Percentiles rank a stretch among this genome's conserved stretches.
phyloP scores from a whole-genome alignment of 2,888 invertebrate species.

The Spilarctia lutea region DNA sequence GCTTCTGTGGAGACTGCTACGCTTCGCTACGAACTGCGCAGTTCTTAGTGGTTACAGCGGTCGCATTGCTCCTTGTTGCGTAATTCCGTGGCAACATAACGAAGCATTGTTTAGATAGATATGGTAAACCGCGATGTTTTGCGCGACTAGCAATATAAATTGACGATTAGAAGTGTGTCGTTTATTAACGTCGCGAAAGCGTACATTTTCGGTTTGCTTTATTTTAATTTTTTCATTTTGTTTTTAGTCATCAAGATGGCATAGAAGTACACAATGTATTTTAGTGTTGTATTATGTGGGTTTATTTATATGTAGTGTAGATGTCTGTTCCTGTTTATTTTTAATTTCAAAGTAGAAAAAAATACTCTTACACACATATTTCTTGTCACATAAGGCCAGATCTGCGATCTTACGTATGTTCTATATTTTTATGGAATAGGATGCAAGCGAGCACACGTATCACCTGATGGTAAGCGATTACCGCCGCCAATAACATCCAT shows the following conservation, averaged over 20 bases:
- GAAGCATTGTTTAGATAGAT: conserved; percentile 25
- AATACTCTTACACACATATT: no score
- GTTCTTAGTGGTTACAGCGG: conserved; percentile 1
- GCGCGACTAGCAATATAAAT: conserved; percentile 40
- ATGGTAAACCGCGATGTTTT: conserved; percentile 23
- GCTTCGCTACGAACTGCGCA: conserved; percentile 33
- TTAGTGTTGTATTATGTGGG: neutral
- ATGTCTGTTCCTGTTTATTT: no score
- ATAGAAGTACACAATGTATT: neutral
- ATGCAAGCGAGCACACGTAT: no score
- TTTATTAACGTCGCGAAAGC: conserved; percentile 13
- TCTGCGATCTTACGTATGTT: no score
- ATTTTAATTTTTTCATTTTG: neutral
- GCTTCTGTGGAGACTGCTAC: conserved; percentile 9
- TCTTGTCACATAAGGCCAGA: no score
- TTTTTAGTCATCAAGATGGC: neutral
- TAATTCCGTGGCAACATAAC: conserved; percentile 25
- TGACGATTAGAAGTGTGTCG: conserved; percentile 19
- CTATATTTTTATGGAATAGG: no score
- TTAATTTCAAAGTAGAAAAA: no score
- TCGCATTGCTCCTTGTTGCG: conserved; percentile 21
- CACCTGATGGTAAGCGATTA: no score
- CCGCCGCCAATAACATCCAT: no score
- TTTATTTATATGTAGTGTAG: no score
- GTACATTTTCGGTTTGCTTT: conserved; percentile 7